These are phyloP conservation scores for Peromyscus polionotus DNA, from an alignment of 2,113 vertebrate genomes.

Conservation along the genomic window DNA sequence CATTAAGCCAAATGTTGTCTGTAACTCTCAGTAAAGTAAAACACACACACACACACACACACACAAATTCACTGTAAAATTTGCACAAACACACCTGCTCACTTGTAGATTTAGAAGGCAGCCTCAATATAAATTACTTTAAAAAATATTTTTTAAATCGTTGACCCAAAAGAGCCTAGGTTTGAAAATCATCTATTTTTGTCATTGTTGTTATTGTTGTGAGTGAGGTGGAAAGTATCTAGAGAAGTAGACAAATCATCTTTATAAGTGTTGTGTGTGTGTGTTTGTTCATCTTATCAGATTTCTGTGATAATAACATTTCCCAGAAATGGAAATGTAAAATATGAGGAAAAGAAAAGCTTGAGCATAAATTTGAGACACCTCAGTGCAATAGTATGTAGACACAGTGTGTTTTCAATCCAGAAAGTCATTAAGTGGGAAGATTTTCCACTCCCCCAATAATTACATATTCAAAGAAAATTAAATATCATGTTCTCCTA, in stretches of 20 bases:
- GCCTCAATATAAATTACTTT: background rate
- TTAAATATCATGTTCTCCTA: conserved; percentile 55
- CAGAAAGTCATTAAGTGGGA: conserved; percentile 34
- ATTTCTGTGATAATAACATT: background rate
- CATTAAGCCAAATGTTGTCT: background rate
- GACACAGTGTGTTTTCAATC: background rate
- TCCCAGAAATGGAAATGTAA: conserved; percentile 22
- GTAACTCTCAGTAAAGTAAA: conserved; percentile 9
- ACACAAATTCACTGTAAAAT: conserved; percentile 46
- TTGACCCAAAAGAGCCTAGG: background rate
- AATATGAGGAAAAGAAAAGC: conserved; percentile 32
- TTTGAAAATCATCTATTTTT: background rate
- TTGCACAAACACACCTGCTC: background rate
- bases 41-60: background rate
- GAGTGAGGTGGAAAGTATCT: background rate
- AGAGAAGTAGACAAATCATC: background rate
- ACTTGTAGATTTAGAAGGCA: background rate
- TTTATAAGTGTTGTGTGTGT: background rate
- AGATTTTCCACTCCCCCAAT: background rate
- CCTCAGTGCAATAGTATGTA: background rate
- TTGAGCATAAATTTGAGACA: conserved; percentile 5
- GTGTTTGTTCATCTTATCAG: background rate
- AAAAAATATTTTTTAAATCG: background rate
- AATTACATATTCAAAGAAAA: conserved; percentile 45
- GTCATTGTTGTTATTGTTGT: background rate